Evolutionary conservation across 2,113 vertebrate species (phyloP).

Genomic region (Dipodomys spectabilis): DNA sequence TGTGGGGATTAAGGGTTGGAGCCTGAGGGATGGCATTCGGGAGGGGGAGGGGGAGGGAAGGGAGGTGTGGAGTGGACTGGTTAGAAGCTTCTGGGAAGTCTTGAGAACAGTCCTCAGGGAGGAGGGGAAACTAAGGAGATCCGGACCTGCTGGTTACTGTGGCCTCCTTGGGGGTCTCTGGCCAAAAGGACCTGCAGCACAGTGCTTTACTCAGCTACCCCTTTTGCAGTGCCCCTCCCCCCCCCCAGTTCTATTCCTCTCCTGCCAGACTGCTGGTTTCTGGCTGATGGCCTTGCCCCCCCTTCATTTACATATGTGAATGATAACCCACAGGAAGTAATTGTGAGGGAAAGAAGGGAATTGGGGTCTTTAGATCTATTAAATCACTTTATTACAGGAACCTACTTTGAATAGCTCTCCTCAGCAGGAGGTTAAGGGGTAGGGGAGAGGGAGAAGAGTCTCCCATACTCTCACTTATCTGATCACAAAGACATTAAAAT

Average conservation of each 20-base stretch:
- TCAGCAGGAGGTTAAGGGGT: conserved; percentile 79
- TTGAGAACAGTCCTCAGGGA: neutral
- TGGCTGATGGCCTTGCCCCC: conserved; percentile 70
- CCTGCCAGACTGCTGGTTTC: conserved; percentile 35
- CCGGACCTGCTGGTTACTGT: neutral
- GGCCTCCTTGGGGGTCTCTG: neutral
- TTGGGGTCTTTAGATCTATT: conserved; percentile 91
- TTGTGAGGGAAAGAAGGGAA: conserved; percentile 89
- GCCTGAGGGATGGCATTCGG: conserved; percentile 78
- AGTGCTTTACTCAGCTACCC: neutral
- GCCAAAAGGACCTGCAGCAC: neutral
- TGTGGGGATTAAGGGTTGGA: conserved; percentile 82
- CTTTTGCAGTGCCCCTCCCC: neutral
- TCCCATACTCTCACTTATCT: conserved; percentile 85
- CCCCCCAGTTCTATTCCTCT: rapidly evolving
- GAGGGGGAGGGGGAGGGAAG: conserved; percentile 76
- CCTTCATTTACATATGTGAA: conserved; percentile 89
- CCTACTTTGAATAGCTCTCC: conserved; percentile 88
- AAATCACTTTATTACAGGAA: conserved; percentile 93
- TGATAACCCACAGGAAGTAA: conserved; percentile 91
- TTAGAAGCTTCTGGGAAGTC: neutral
- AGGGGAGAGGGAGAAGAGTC: conserved; percentile 23
- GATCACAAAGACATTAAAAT: conserved; percentile 90
- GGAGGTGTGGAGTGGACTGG: conserved; percentile 66
- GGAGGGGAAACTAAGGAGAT: neutral